These are phyloP conservation scores for Oreochromis aureus DNA, from an alignment of 2,113 vertebrate genomes.

Conservation along the genomic window DNA sequence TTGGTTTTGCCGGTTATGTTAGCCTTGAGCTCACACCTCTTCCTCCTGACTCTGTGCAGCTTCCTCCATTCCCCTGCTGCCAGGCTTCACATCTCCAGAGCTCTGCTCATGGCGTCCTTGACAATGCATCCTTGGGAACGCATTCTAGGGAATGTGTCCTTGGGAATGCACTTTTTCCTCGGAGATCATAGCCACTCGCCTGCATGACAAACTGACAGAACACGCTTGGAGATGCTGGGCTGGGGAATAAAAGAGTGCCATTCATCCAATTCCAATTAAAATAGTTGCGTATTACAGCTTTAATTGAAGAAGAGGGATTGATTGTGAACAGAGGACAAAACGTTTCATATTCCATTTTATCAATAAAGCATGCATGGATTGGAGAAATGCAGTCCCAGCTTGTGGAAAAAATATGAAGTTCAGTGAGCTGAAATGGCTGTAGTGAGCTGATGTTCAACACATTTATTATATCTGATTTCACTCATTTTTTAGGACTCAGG, in stretches of 20 bases:
- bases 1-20: neutral
- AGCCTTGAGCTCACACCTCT: neutral
- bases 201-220: neutral
- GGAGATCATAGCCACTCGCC: neutral
- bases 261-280: neutral
- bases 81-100: neutral
- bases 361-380: neutral
- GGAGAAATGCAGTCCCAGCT: neutral
- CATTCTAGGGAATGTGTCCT: neutral
- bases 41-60: neutral
- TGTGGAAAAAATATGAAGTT: neutral
- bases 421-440: neutral
- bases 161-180: neutral
- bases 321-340: neutral
- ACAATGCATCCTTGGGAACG: neutral
- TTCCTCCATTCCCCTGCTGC: neutral
- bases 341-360: neutral
- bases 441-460: neutral
- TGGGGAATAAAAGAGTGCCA: neutral
- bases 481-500: neutral
- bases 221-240: neutral
- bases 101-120: neutral
- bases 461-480: neutral
- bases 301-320: neutral
- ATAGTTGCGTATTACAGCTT: neutral